Evolutionary conservation across 1,140 invertebrate genomes (phyloP).

Genomic region (Drosophila subobscura): DNA sequence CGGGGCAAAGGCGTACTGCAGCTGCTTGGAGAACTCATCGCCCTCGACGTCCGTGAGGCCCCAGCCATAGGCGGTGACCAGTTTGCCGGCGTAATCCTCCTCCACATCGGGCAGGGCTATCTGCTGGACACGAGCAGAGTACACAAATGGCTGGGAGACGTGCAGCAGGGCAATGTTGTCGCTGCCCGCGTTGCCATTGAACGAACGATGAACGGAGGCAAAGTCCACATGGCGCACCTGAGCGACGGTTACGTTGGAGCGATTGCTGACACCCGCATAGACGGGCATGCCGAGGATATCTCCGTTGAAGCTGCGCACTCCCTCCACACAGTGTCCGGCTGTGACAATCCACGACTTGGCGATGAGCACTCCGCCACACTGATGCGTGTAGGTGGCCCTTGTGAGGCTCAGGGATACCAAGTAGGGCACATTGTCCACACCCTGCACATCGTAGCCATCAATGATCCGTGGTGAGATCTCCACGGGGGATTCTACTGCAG

Average conservation of each 20-base stretch:
- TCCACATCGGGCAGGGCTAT: constrained; percentile 58
- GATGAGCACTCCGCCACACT: constrained; percentile 87
- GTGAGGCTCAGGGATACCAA: constrained; percentile 85
- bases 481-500: constrained; percentile 3
- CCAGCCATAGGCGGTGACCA: constrained; percentile 83
- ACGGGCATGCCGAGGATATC: constrained; percentile 48
- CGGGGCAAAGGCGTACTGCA: constrained; percentile 73
- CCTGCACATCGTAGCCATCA: constrained; percentile 67
- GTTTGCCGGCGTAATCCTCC: constrained; percentile 59
- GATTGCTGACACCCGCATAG: constrained; percentile 70
- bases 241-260: constrained; percentile 53
- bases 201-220: constrained; percentile 60
- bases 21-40: constrained; percentile 72
- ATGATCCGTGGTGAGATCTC: constrained; percentile 57
- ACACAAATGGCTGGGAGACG: constrained; percentile 65
- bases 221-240: constrained; percentile 74
- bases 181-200: constrained; percentile 65
- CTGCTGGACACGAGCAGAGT: constrained; percentile 54
- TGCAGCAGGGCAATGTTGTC: constrained; percentile 77
- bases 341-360: constrained; percentile 86
- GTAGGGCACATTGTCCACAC: constrained; percentile 84
- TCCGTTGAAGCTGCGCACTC: constrained; percentile 48
- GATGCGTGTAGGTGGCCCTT: constrained; percentile 84
- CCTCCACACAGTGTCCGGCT: constrained; percentile 84
- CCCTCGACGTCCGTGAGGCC: constrained; percentile 80